Percentiles rank a stretch among this genome's conserved stretches.
Conservation (phyloP, 2,888 invertebrate species). For the Aquatica leii region DNA sequence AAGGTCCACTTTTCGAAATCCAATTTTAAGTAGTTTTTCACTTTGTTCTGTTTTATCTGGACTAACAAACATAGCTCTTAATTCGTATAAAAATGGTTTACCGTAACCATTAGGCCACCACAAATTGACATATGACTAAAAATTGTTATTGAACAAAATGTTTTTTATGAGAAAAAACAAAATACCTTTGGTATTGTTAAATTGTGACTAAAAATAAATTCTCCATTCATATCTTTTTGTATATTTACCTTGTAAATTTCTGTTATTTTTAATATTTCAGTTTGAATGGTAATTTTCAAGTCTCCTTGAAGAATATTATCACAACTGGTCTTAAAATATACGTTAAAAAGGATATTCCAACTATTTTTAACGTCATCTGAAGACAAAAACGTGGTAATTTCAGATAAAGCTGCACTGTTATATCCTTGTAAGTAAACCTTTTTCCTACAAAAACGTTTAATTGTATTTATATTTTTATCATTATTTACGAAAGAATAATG, state of each 20-base stretch:
- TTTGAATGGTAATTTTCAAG: constrained; percentile 39
- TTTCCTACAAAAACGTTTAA: constrained; percentile 65
- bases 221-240: constrained; percentile 48
- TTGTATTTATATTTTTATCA: too few species aligned
- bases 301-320: constrained; percentile 41
- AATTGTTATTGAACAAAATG: not conserved
- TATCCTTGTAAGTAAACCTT: constrained; percentile 72
- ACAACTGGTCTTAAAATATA: constrained; percentile 55
- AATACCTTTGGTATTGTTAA: constrained; percentile 45
- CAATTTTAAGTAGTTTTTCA: constrained; percentile 71
- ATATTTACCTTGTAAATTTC: constrained; percentile 37
- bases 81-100: constrained; percentile 76
- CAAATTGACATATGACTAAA: constrained; percentile 63
- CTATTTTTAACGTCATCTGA: constrained; percentile 44
- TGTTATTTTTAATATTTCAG: constrained; percentile 37
- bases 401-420: constrained; percentile 69
- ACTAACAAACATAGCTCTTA: constrained; percentile 65
- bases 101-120: constrained; percentile 99
- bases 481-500: too few species aligned
- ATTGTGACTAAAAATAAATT: constrained; percentile 47
- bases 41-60: constrained; percentile 54
- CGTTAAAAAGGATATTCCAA: constrained; percentile 61
- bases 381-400: constrained; percentile 61
- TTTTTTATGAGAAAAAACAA: constrained; percentile 1
- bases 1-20: constrained; percentile 87